These are phyloP conservation scores for Styela clava DNA, from an alignment of 23 tunicate species.

Conservation along the genomic window DNA sequence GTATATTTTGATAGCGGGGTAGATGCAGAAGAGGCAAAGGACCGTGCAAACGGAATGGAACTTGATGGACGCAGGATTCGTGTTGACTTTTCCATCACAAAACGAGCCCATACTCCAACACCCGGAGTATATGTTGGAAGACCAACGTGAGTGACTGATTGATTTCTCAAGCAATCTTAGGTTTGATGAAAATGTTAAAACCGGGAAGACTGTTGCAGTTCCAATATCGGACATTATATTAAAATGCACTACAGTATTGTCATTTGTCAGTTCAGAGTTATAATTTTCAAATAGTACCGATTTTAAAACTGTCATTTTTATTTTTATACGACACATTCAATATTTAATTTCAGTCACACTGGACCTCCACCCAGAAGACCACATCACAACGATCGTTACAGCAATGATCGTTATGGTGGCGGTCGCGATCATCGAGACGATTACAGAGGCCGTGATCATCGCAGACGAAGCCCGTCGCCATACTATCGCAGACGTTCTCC, in stretches of 20 bases:
- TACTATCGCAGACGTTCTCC: slow-evolving; percentile 52
- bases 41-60: slow-evolving; percentile 89
- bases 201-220: no score
- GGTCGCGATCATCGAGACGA: slow-evolving; percentile 53
- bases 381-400: not conserved
- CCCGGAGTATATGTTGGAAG: slow-evolving; percentile 97
- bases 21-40: slow-evolving; percentile 91
- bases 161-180: not conserved
- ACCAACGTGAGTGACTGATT: slow-evolving; percentile 51
- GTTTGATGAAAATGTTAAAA: not conserved
- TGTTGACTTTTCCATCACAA: slow-evolving; percentile 90
- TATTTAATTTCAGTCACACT: not conserved
- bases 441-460: slow-evolving; percentile 45
- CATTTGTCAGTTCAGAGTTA: not conserved
- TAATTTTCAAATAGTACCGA: no score
- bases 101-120: slow-evolving; percentile 96
- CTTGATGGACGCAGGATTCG: slow-evolving; percentile 83
- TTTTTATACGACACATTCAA: no score
- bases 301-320: no score
- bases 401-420: not conserved
- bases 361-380: slow-evolving; percentile 28
- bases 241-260: not conserved
- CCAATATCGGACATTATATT: no score
- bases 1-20: slow-evolving; percentile 68
- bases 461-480: slow-evolving; percentile 70